A percentile compares a stretch with the other conserved stretches of the same genome.
phyloP scores from a whole-genome alignment of 2,113 vertebrate species.

The Murina feae region DNA sequence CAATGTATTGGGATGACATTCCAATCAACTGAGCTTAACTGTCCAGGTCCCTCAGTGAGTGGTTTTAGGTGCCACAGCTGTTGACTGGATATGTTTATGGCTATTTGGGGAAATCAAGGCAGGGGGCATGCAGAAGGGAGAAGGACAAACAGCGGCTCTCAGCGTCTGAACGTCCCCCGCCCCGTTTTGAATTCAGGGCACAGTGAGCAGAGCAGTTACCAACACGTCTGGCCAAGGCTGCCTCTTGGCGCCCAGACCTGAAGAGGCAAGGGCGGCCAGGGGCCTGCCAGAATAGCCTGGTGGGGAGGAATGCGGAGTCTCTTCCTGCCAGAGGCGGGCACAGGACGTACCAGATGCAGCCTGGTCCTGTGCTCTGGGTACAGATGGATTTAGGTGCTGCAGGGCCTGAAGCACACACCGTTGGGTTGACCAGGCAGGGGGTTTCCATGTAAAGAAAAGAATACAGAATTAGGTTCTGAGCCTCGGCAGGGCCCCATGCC shows the following conservation, averaged over 20 bases:
- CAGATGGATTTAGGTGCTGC: background rate
- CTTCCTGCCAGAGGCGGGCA: conserved; percentile 18
- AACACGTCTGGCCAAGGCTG: background rate
- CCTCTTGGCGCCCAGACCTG: background rate
- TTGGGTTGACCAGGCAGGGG: too few relatives aligned
- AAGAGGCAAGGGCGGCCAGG: background rate
- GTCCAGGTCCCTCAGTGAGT: background rate
- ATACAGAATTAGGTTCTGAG: background rate
- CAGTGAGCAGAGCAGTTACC: background rate
- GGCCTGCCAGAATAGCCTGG: background rate
- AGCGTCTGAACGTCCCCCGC: background rate
- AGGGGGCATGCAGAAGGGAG: background rate
- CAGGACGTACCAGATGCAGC: background rate
- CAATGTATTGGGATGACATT: background rate
- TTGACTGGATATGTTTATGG: background rate
- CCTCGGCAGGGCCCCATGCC: background rate
- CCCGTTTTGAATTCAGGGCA: background rate
- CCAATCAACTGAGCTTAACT: background rate
- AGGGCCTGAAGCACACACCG: background rate
- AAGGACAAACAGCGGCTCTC: background rate
- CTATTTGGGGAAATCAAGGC: background rate
- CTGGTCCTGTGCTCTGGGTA: background rate
- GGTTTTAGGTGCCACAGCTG: background rate
- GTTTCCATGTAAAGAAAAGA: background rate
- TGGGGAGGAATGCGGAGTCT: background rate